Evolutionary conservation across 2,888 invertebrate genomes (phyloP).

Genomic region (Stenoptilia bipunctidactyla): DNA sequence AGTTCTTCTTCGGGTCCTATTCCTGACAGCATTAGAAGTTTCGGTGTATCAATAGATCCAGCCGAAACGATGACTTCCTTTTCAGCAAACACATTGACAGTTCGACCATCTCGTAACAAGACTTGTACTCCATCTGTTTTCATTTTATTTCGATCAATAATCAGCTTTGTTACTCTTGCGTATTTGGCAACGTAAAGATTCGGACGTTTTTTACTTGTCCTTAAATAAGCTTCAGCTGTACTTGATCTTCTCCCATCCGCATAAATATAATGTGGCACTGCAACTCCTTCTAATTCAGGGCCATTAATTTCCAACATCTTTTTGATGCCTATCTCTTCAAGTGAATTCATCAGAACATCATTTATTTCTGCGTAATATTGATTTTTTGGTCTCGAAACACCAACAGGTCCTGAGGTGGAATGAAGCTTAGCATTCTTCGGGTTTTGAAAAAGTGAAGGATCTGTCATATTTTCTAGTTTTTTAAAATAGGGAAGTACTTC

Average conservation of each 20-base stretch:
- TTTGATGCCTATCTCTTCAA: constrained; percentile 32
- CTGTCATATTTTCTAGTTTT: constrained; percentile 37
- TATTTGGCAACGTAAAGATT: constrained; percentile 42
- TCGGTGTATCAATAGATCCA: constrained; percentile 44
- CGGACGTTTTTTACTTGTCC: constrained; percentile 25
- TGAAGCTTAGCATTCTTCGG: constrained; percentile 26
- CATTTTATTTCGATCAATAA: constrained; percentile 29
- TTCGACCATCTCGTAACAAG: constrained; percentile 22
- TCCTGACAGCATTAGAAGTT: constrained; percentile 49
- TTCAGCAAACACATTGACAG: constrained; percentile 28
- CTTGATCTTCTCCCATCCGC: constrained; percentile 42
- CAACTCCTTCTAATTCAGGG: constrained; percentile 23
- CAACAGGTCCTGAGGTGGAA: constrained; percentile 32
- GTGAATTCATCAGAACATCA: constrained; percentile 25
- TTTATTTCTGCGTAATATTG: constrained; percentile 22
- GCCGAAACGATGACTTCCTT: constrained; percentile 48
- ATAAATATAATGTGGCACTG: constrained; percentile 32
- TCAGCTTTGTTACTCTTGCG: constrained; percentile 34
- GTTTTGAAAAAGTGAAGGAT: constrained; percentile 22
- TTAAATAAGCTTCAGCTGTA: constrained; percentile 45
- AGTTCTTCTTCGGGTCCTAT: constrained; percentile 39
- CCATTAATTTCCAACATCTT: constrained; percentile 32
- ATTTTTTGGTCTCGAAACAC: constrained; percentile 26
- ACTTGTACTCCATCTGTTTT: constrained; percentile 38
- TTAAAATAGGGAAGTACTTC: constrained; percentile 32